phyloP scores from a whole-genome alignment of 1,140 invertebrate species.

The Drosophila kanapiae region DNA sequence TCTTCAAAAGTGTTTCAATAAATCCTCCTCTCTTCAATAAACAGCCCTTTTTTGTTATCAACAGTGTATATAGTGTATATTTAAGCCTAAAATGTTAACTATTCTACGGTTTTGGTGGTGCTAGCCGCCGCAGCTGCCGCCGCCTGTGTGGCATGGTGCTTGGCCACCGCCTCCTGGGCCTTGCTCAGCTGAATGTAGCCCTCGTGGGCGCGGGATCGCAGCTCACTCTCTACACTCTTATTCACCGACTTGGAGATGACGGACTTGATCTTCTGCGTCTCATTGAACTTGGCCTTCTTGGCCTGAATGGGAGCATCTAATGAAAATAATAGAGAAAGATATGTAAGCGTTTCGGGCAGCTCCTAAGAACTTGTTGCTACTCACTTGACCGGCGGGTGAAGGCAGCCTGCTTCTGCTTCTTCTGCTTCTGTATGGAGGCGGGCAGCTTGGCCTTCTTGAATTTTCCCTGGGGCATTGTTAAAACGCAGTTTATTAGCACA shows the following conservation, averaged over 20 bases:
- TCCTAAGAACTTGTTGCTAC: conserved; percentile 33
- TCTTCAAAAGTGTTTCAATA: neutral
- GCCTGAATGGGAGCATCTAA: conserved; percentile 87
- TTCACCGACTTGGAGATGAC: conserved; percentile 88
- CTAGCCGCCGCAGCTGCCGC: conserved; percentile 62
- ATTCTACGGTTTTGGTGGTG: conserved; percentile 39
- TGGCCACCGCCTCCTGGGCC: conserved; percentile 86
- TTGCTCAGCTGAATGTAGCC: conserved; percentile 86
- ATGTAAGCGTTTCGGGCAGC: neutral
- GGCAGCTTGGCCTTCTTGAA: conserved; percentile 87
- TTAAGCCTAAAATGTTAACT: conserved; percentile 10
- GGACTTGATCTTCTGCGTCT: conserved; percentile 88
- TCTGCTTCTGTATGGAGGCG: conserved; percentile 85
- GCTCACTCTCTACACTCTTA: conserved; percentile 87
- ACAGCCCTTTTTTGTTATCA: conserved; percentile 10
- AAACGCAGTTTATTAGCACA: conserved; percentile 1
- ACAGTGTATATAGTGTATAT: conserved; percentile 1
- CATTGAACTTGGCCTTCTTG: conserved; percentile 87
- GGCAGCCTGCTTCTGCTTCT: conserved; percentile 85
- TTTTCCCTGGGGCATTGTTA: conserved; percentile 88
- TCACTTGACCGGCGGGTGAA: conserved; percentile 86
- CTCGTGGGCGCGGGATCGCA: conserved; percentile 86
- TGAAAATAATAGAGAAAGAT: neutral
- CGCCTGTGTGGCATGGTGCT: conserved; percentile 71
- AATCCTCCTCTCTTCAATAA: neutral